phyloP scores from a whole-genome alignment of 53 echinoderm and acorn worm genomes.

The Stichopus horrens region DNA sequence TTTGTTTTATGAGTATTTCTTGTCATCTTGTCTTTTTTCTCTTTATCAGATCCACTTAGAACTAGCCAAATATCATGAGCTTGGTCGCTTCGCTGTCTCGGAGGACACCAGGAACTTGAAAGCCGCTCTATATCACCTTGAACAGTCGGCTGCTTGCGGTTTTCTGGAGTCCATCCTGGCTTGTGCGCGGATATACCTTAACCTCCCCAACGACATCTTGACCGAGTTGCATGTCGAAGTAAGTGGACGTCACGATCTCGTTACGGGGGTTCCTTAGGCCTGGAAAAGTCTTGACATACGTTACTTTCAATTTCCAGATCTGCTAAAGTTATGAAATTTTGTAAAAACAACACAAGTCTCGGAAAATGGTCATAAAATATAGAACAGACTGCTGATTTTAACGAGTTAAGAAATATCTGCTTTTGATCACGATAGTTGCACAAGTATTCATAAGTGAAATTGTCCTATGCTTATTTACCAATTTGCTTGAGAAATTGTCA shows the following conservation, averaged over 20 bases:
- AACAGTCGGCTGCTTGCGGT: slow-evolving; percentile 76
- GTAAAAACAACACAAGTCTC: not conserved
- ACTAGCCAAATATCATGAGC: slow-evolving; percentile 86
- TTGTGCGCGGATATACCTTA: slow-evolving; percentile 73
- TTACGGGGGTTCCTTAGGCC: too few species aligned
- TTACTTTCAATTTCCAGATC: not conserved
- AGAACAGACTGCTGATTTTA: not conserved
- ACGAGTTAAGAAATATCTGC: not conserved
- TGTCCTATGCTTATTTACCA: not conserved
- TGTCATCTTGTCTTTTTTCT: too few species aligned
- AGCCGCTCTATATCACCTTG: slow-evolving; percentile 85
- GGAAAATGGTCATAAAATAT: too few species aligned
- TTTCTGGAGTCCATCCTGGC: slow-evolving; percentile 75
- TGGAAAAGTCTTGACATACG: not conserved
- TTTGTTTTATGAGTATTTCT: too few species aligned
- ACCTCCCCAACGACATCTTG: slow-evolving; percentile 78
- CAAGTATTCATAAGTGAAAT: not conserved
- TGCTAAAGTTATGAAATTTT: too few species aligned
- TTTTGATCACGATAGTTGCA: not conserved
- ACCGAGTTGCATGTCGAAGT: slow-evolving; percentile 67
- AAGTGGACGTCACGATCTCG: slow-evolving; percentile 15
- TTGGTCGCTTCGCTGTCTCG: slow-evolving; percentile 81
- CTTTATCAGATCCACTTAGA: slow-evolving; percentile 78
- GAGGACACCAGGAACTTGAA: slow-evolving; percentile 71
- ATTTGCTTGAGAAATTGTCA: not conserved